A percentile compares a stretch with the other conserved stretches of the same genome.
phyloP scores from a whole-genome alignment of 2,113 vertebrate species.

The Laterallus jamaicensis region DNA sequence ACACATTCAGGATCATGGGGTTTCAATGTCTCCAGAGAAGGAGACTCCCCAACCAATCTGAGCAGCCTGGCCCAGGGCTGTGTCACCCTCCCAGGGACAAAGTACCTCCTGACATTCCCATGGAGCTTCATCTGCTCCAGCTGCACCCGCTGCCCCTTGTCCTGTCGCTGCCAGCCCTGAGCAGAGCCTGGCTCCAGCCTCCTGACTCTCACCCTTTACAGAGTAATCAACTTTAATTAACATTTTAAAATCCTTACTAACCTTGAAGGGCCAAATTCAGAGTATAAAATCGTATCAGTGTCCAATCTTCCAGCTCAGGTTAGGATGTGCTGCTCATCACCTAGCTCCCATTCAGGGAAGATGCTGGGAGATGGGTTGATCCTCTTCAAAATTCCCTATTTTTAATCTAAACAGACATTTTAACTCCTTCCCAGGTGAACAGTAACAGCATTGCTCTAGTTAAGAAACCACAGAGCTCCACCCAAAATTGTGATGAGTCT shows the following conservation, averaged over 20 bases:
- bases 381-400: neutral
- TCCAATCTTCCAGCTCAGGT: neutral
- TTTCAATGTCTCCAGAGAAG: too few relatives aligned
- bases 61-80: too few relatives aligned
- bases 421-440: neutral
- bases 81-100: too few relatives aligned
- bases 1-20: too few relatives aligned
- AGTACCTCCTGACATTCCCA: too few relatives aligned
- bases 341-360: neutral
- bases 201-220: too few relatives aligned
- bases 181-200: too few relatives aligned
- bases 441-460: neutral
- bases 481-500: neutral
- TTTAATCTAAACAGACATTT: neutral
- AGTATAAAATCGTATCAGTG: neutral
- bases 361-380: accelerated
- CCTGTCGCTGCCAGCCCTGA: too few relatives aligned
- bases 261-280: neutral
- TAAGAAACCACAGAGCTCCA: neutral
- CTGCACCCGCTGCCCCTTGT: too few relatives aligned
- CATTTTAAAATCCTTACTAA: neutral
- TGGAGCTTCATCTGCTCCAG: too few relatives aligned
- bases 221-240: too few relatives aligned
- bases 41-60: too few relatives aligned
- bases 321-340: neutral